Percentiles rank a stretch among this genome's conserved stretches.
phyloP scores from a whole-genome alignment of 2,888 invertebrate genomes.

The Sarcophaga subvicina region DNA sequence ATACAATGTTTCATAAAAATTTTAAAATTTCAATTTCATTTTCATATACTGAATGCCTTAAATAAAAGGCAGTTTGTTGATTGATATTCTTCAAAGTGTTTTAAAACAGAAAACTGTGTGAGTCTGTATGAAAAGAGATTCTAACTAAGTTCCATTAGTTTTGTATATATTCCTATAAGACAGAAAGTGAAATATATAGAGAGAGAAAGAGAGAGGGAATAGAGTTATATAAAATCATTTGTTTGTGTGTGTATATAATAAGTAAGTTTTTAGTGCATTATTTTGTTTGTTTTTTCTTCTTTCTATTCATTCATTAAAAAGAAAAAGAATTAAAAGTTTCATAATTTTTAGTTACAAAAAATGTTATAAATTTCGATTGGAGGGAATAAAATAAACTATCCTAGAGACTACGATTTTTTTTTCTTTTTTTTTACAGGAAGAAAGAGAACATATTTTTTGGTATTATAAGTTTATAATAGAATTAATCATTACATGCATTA shows the following conservation, averaged over 20 bases:
- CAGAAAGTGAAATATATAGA: too few relatives aligned
- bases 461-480: conserved; percentile 1
- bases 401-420: conserved; percentile 41
- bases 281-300: background rate
- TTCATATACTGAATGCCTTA: too few relatives aligned
- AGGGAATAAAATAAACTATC: conserved; percentile 41
- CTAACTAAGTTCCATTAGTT: too few relatives aligned
- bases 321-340: background rate
- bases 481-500: background rate
- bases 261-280: conserved; percentile 23
- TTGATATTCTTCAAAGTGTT: too few relatives aligned
- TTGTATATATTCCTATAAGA: too few relatives aligned
- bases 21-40: background rate
- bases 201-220: too few relatives aligned
- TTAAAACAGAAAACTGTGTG: too few relatives aligned
- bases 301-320: too few relatives aligned
- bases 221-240: too few relatives aligned
- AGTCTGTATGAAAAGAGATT: too few relatives aligned
- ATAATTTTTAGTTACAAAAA: conserved; percentile 13
- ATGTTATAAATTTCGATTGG: background rate
- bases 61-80: too few relatives aligned
- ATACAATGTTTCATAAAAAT: background rate
- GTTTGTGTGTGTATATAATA: too few relatives aligned
- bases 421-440: conserved; percentile 15
- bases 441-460: conserved; percentile 10